phyloP scores from a whole-genome alignment of 2,888 invertebrate genomes.

The Papilio protenor region DNA sequence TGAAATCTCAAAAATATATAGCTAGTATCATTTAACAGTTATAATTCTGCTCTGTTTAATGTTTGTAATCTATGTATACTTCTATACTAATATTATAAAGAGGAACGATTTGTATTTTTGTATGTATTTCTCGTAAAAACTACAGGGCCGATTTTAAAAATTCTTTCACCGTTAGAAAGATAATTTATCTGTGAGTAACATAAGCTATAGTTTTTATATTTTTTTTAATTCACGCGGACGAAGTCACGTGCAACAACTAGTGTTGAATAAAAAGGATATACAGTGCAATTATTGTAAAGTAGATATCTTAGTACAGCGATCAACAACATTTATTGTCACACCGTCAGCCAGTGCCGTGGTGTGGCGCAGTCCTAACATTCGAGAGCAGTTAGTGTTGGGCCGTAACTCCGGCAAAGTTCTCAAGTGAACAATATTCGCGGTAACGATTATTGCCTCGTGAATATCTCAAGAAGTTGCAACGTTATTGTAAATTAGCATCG shows the following conservation, averaged over 20 bases:
- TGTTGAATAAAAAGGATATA: neutral
- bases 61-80: neutral
- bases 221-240: too few relatives aligned
- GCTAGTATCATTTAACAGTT: neutral
- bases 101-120: too few relatives aligned
- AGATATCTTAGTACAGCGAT: neutral
- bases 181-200: too few relatives aligned
- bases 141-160: too few relatives aligned
- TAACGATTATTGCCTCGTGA: constrained; percentile 60
- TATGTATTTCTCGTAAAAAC: too few relatives aligned
- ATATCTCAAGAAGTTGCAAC: constrained; percentile 51
- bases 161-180: too few relatives aligned
- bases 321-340: constrained; percentile 1
- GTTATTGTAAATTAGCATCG: constrained; percentile 43
- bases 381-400: constrained; percentile 31
- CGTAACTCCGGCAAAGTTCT: constrained; percentile 38
- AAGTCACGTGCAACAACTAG: neutral
- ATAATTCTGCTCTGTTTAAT: neutral
- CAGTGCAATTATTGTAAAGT: neutral
- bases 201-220: too few relatives aligned
- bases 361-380: constrained; percentile 27
- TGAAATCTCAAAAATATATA: neutral
- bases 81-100: too few relatives aligned
- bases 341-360: neutral
- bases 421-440: constrained; percentile 50